Percentiles rank a stretch among this genome's conserved stretches.
Conservation (phyloP, 2,113 vertebrate genomes). For the Xyliphius kryptos region DNA sequence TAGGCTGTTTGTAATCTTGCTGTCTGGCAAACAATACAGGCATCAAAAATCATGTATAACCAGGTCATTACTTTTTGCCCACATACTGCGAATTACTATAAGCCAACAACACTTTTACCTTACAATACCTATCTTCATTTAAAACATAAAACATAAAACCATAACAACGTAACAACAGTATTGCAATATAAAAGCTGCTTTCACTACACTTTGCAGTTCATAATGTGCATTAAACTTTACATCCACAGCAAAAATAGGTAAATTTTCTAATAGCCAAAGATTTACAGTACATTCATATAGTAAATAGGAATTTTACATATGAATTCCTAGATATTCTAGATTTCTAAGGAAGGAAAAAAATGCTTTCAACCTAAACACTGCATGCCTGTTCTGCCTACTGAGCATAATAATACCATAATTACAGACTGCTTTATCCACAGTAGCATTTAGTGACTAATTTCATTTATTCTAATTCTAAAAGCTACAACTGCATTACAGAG, state of each 20-base stretch:
- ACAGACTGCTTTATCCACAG: constrained; percentile 8
- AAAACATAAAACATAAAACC: background rate
- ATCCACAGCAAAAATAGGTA: background rate
- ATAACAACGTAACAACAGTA: constrained; percentile 2
- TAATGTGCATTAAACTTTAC: background rate
- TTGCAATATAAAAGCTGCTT: constrained; percentile 5
- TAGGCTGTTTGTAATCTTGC: background rate
- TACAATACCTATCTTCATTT: background rate
- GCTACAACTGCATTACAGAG: constrained; percentile 2
- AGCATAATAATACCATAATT: constrained; percentile 18
- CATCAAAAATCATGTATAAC: too few species aligned
- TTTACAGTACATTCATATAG: background rate
- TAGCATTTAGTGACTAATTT: background rate
- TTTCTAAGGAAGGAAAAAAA: constrained; percentile 3
- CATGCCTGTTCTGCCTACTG: constrained; percentile 8
- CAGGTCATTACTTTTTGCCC: background rate
- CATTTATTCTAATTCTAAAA: background rate
- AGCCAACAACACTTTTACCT: background rate
- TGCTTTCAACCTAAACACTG: background rate
- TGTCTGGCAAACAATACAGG: background rate
- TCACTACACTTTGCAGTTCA: background rate
- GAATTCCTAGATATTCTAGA: background rate
- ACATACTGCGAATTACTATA: background rate
- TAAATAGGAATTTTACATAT: background rate
- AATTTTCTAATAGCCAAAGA: background rate